Conservation (phyloP, 2,113 vertebrate species). For the Urocitellus parryii region DNA sequence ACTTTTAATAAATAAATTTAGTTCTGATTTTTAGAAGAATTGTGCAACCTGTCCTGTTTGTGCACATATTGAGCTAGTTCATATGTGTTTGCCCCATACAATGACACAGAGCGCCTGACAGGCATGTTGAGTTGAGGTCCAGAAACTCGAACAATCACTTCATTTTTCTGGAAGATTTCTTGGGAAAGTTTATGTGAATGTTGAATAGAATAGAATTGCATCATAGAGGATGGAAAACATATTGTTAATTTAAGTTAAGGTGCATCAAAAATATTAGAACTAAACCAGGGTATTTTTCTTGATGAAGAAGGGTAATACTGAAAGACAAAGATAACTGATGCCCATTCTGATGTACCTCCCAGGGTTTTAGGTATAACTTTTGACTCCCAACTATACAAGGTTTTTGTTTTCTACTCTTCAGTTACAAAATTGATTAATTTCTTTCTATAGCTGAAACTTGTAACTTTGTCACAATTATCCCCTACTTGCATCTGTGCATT, state of each 20-base stretch:
- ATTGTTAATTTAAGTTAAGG: background rate
- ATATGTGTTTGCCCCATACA: background rate
- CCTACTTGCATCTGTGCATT: background rate
- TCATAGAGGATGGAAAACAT: background rate
- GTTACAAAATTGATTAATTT: background rate
- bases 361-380: background rate
- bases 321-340: background rate
- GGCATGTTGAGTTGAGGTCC: background rate
- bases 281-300: background rate
- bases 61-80: background rate
- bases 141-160: background rate
- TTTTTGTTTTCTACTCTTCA: background rate
- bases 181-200: background rate
- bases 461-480: background rate
- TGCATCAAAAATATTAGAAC: background rate
- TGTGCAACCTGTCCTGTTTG: background rate
- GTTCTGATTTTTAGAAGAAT: background rate
- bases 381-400: accelerated
- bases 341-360: accelerated
- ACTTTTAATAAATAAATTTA: background rate
- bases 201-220: background rate
- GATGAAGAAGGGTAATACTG: background rate
- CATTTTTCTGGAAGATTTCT: background rate
- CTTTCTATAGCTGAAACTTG: background rate
- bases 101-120: background rate